Conservation (phyloP, 1,140 invertebrate genomes). For the Heliconius congener region DNA sequence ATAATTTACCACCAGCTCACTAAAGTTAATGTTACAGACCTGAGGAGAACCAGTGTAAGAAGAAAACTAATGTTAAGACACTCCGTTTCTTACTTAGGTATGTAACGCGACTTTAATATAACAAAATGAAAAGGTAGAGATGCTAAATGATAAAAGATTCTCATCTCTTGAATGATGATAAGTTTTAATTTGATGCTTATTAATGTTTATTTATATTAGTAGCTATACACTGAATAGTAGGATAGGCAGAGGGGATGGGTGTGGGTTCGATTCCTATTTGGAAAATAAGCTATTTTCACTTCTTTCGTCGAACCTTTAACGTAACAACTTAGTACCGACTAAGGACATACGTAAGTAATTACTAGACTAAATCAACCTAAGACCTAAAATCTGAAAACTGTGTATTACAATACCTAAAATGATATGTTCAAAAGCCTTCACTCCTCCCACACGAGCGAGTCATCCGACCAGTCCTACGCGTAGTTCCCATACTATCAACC, state of each 20-base stretch:
- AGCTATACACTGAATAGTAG: too few relatives aligned
- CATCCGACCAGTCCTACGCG: slow-evolving; percentile 37
- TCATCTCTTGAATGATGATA: too few relatives aligned
- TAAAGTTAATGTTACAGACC: neutral
- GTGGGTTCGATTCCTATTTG: too few relatives aligned
- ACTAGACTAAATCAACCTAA: neutral
- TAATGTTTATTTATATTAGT: too few relatives aligned
- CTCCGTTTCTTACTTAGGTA: neutral
- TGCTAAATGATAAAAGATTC: too few relatives aligned
- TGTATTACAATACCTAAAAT: neutral
- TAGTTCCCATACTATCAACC: slow-evolving; percentile 30
- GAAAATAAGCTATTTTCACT: too few relatives aligned
- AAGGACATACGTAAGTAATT: neutral
- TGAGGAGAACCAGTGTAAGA: neutral
- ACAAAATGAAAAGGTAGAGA: too few relatives aligned
- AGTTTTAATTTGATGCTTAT: too few relatives aligned
- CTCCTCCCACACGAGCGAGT: slow-evolving; percentile 33
- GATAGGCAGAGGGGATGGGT: too few relatives aligned
- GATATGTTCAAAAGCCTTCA: slow-evolving; percentile 24
- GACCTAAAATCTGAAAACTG: slow-evolving; percentile 22
- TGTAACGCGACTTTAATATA: too few relatives aligned
- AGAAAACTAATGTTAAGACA: neutral
- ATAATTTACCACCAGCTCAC: neutral
- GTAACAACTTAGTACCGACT: neutral
- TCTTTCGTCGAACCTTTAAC: too few relatives aligned